Evolutionary conservation across 2,888 invertebrate genomes (phyloP).

Genomic region (Cistogaster globosa): DNA sequence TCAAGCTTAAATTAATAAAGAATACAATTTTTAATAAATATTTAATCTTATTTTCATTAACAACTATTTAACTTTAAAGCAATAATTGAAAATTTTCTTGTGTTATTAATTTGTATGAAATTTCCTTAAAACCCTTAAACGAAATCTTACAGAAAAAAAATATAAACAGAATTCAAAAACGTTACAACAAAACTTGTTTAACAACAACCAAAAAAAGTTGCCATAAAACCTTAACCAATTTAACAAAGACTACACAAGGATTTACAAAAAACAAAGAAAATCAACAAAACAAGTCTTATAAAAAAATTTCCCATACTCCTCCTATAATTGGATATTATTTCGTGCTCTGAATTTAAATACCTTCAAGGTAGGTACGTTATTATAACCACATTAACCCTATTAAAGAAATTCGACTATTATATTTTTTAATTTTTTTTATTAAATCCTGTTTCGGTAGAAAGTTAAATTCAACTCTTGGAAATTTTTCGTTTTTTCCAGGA

Average conservation of each 20-base stretch:
- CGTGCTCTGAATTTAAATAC: slow-evolving; percentile 4
- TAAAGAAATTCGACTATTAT: too few species aligned
- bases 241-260: slow-evolving; percentile 27
- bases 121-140: too few species aligned
- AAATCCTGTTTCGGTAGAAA: too few species aligned
- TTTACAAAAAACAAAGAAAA: neutral
- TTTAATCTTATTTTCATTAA: too few species aligned
- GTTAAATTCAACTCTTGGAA: too few species aligned
- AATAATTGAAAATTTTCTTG: too few species aligned
- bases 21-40: too few species aligned
- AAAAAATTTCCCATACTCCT: neutral
- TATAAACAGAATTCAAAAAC: slow-evolving; percentile 1
- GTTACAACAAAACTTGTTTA: slow-evolving; percentile 11
- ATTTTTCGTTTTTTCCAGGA: too few species aligned
- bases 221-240: slow-evolving; percentile 13
- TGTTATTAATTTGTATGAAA: too few species aligned
- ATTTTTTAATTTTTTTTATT: too few species aligned
- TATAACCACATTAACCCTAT: neutral
- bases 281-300: neutral
- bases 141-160: neutral
- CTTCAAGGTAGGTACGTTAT: slow-evolving; percentile 43
- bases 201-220: slow-evolving; percentile 7
- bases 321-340: slow-evolving; percentile 26
- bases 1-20: too few species aligned
- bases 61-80: too few species aligned